Evolutionary conservation across 2,888 invertebrate species (phyloP).

Genomic region (Heliconius hortense): DNA sequence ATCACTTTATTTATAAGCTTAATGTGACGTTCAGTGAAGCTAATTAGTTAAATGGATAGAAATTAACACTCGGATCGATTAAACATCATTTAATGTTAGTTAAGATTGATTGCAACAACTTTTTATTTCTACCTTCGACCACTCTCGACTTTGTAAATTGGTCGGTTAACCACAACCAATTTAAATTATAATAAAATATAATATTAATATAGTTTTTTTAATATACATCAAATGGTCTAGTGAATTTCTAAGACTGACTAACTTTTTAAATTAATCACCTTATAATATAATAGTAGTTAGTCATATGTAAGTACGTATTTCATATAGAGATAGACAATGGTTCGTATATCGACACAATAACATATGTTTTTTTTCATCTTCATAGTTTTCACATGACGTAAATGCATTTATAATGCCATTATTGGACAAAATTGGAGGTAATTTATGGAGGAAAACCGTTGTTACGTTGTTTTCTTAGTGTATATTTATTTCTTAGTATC

Average conservation of each 20-base stretch:
- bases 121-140: not conserved
- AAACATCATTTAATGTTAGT: not conserved
- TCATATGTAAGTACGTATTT: not conserved
- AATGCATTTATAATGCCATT: constrained; percentile 21
- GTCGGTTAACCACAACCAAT: not conserved
- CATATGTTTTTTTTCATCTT: constrained; percentile 15
- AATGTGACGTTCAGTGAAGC: not conserved
- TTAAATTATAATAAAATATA: not conserved
- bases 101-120: not conserved
- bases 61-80: not conserved
- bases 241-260: constrained; percentile 37
- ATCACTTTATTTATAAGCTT: not conserved
- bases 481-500: constrained; percentile 10
- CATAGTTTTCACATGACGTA: constrained; percentile 13
- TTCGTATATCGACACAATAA: constrained; percentile 10
- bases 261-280: constrained; percentile 6
- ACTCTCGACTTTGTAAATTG: not conserved
- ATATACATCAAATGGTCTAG: constrained; percentile 12
- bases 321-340: not conserved
- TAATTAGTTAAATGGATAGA: not conserved
- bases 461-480: not conserved
- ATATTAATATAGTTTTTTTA: not conserved
- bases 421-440: constrained; percentile 7
- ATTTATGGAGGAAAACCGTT: not conserved
- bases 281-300: not conserved